Conservation (phyloP, 1,140 invertebrate genomes). For the Papilio machaon region DNA sequence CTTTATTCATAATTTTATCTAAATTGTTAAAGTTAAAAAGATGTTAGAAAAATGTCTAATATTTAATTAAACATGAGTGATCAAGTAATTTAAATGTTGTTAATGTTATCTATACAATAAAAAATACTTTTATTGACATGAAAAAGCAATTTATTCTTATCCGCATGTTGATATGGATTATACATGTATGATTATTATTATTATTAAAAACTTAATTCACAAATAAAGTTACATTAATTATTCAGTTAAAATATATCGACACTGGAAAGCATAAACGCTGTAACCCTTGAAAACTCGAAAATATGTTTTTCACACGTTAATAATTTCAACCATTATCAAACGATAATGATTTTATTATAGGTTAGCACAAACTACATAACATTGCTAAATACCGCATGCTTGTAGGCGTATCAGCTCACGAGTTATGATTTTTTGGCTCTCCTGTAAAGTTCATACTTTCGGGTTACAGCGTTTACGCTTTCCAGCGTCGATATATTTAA, state of each 20-base stretch:
- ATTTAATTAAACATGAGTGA: not conserved
- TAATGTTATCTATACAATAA: conserved; percentile 2
- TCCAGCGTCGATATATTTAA: too few relatives aligned
- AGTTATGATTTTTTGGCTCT: too few relatives aligned
- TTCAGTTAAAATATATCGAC: not conserved
- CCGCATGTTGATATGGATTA: not conserved
- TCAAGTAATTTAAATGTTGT: not conserved
- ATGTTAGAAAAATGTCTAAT: not conserved
- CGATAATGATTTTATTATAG: too few relatives aligned
- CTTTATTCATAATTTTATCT: not conserved
- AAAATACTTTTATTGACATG: conserved; percentile 26
- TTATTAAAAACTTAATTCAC: not conserved
- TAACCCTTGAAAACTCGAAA: too few relatives aligned
- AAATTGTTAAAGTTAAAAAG: conserved; percentile 17
- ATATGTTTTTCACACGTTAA: too few relatives aligned
- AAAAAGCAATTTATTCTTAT: conserved; percentile 21
- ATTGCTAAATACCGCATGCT: too few relatives aligned
- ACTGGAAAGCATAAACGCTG: too few relatives aligned
- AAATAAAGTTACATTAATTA: not conserved
- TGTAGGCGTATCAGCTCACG: too few relatives aligned
- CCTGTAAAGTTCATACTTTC: too few relatives aligned
- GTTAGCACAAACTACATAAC: too few relatives aligned
- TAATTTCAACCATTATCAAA: too few relatives aligned
- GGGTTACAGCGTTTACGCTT: too few relatives aligned
- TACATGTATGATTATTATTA: not conserved